A percentile compares a stretch with the other conserved stretches of the same genome.
Evolutionary conservation across 2,888 invertebrate species (phyloP).

Genomic region (Galeruca laticollis): DNA sequence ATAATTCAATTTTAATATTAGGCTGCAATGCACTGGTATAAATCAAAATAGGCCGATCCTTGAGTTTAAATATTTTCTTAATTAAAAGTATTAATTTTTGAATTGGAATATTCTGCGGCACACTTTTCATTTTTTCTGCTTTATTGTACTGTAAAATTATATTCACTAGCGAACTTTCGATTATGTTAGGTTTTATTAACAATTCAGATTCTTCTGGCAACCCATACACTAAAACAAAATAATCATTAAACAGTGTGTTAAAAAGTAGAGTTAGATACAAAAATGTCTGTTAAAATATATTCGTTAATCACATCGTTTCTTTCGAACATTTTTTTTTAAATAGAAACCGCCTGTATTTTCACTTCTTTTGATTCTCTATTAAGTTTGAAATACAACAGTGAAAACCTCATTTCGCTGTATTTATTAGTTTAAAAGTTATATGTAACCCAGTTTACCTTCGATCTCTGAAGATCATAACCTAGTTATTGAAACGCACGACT

Average conservation of each 20-base stretch:
- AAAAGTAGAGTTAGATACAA: too few relatives aligned
- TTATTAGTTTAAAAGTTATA: too few relatives aligned
- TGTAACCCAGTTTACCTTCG: too few relatives aligned
- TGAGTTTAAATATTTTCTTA: slow-evolving; percentile 78
- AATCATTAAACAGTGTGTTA: not conserved
- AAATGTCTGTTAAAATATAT: too few relatives aligned
- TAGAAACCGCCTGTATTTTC: too few relatives aligned
- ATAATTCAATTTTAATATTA: slow-evolving; percentile 79
- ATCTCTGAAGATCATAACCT: too few relatives aligned
- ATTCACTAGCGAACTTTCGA: slow-evolving; percentile 78
- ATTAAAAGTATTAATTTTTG: slow-evolving; percentile 86
- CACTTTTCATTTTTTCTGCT: slow-evolving; percentile 73
- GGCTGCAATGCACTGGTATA: slow-evolving; percentile 72
- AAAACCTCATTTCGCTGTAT: too few relatives aligned
- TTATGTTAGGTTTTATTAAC: slow-evolving; percentile 69
- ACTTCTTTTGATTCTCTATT: too few relatives aligned
- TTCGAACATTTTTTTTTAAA: too few relatives aligned
- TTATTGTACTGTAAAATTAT: slow-evolving; percentile 71
- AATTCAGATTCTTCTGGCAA: slow-evolving; percentile 83
- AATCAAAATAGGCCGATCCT: slow-evolving; percentile 65
- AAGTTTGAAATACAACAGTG: too few relatives aligned
- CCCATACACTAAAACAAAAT: slow-evolving; percentile 78
- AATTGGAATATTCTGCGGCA: slow-evolving; percentile 83
- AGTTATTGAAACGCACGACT: too few relatives aligned
- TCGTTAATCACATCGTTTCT: too few relatives aligned